These are phyloP conservation scores for Galbula dea DNA, from an alignment of 2,113 vertebrate species.

Conservation along the genomic window DNA sequence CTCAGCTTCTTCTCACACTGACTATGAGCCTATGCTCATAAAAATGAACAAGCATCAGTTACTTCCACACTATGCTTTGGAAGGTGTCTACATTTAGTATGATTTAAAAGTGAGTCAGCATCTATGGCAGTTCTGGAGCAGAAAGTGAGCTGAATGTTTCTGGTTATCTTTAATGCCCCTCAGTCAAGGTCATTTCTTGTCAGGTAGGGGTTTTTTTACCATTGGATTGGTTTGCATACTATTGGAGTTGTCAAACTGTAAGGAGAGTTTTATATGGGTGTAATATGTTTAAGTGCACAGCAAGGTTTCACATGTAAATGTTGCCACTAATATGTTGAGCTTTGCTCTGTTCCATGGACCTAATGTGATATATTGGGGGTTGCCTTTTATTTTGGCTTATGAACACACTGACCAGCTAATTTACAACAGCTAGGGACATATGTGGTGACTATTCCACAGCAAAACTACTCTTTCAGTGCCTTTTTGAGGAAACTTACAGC, in stretches of 20 bases:
- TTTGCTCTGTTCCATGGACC: not conserved
- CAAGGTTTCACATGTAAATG: not conserved
- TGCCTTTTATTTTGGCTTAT: not conserved
- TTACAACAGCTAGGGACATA: not conserved
- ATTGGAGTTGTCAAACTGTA: not conserved
- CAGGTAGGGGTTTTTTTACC: not conserved
- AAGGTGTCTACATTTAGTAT: not conserved
- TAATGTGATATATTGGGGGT: not conserved
- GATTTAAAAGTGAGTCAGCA: not conserved
- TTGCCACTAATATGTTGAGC: not conserved
- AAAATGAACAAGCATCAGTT: not conserved
- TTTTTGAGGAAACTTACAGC: not conserved
- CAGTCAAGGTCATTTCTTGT: not conserved
- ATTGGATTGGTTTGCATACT: not conserved
- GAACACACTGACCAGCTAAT: not conserved
- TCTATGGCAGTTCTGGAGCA: not conserved
- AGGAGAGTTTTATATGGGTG: not conserved
- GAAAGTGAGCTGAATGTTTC: not conserved
- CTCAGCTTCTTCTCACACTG: not conserved
- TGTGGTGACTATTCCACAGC: not conserved
- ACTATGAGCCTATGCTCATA: not conserved
- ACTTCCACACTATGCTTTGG: not conserved
- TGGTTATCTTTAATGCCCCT: not conserved
- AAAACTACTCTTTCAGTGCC: not conserved
- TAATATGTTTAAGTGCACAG: rapidly evolving